phyloP scores from a whole-genome alignment of 2,888 invertebrate genomes.

The Lamellibrachia columna region DNA sequence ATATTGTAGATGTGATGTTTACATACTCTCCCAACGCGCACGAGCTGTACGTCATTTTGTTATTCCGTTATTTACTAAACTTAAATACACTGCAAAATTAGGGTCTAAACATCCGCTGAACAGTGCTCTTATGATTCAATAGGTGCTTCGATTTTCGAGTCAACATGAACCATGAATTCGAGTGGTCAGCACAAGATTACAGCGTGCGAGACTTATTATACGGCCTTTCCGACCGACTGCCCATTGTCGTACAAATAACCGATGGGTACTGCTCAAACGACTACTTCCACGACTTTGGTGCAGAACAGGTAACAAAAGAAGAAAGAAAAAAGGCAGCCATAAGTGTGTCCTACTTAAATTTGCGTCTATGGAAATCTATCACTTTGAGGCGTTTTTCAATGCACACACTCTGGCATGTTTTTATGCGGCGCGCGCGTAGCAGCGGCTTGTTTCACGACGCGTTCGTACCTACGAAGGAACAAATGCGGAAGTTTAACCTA shows the following conservation, averaged over 20 bases:
- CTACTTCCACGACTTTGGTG: slow-evolving; percentile 1
- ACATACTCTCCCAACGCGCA: too few species aligned
- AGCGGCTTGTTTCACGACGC: too few species aligned
- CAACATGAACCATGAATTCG: neutral
- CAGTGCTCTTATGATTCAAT: neutral
- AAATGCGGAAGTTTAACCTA: too few species aligned
- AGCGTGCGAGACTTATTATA: neutral
- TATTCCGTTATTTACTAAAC: too few species aligned
- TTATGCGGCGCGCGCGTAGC: too few species aligned
- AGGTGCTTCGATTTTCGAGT: neutral
- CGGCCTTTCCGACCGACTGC: neutral
- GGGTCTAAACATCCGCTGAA: neutral
- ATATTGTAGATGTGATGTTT: too few species aligned
- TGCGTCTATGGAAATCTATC: too few species aligned
- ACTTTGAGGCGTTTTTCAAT: too few species aligned
- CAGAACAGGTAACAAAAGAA: neutral
- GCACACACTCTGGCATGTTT: too few species aligned
- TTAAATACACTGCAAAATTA: neutral
- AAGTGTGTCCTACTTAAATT: too few species aligned
- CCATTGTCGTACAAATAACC: neutral
- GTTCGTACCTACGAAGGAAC: too few species aligned
- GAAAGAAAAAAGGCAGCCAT: neutral
- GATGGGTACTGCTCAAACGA: neutral
- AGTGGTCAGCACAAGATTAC: slow-evolving; percentile 1
- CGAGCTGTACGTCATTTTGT: too few species aligned